Percentiles rank a stretch among this genome's conserved stretches.
Evolutionary conservation across 2,888 invertebrate species (phyloP).

Genomic region (Dasypolia templi): DNA sequence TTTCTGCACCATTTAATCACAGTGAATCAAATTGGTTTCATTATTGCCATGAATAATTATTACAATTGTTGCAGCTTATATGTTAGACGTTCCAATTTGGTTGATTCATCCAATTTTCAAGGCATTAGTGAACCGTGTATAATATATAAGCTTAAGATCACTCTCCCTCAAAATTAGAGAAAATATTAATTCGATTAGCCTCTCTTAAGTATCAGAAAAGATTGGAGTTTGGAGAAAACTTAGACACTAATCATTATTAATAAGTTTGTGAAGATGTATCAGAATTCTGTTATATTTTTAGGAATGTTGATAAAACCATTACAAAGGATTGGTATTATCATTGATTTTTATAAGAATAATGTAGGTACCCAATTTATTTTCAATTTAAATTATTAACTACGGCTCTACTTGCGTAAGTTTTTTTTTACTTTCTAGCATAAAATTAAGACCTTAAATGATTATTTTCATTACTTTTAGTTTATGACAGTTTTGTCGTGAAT

Average conservation of each 20-base stretch:
- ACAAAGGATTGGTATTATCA: constrained; percentile 22
- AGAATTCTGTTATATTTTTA: constrained; percentile 21
- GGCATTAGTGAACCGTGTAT: not conserved
- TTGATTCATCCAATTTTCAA: constrained; percentile 10
- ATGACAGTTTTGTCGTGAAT: not conserved
- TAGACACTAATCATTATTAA: constrained; percentile 48
- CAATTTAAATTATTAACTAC: not conserved
- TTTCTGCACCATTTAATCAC: too few relatives aligned
- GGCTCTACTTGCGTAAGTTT: not conserved
- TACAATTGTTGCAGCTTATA: too few relatives aligned
- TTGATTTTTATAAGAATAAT: constrained; percentile 2
- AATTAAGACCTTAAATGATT: not conserved
- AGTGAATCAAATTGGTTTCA: too few relatives aligned
- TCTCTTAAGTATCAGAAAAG: constrained; percentile 39
- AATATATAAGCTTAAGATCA: constrained; percentile 4
- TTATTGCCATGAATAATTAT: too few relatives aligned
- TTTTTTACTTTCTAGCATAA: not conserved
- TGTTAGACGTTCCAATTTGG: too few relatives aligned
- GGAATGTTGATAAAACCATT: constrained; percentile 11
- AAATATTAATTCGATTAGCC: constrained; percentile 46
- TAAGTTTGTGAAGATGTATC: constrained; percentile 48
- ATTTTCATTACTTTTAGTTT: not conserved
- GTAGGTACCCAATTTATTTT: too few relatives aligned
- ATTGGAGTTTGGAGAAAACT: constrained; percentile 39
- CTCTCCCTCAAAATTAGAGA: constrained; percentile 37